Percentiles rank a stretch among this genome's conserved stretches.
Conservation (phyloP, 1,140 invertebrate species). For the Bombus confusus region DNA sequence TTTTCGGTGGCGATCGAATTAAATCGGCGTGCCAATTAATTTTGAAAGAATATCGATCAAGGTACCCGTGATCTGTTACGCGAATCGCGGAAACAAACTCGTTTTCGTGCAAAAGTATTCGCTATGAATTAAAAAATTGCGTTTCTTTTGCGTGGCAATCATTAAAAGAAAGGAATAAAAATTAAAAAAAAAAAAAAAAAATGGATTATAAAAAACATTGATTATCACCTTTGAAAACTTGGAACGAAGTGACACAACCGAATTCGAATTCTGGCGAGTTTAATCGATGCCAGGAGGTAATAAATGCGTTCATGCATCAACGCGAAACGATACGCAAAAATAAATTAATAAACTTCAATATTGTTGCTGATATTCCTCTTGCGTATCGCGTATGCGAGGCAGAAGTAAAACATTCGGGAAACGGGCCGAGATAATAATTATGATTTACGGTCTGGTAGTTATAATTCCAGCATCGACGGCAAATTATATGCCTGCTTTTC, state of each 20-base stretch:
- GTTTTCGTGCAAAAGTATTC: too few species aligned
- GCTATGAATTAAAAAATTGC: not conserved
- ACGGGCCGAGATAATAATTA: slow-evolving; percentile 37
- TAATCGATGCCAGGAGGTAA: slow-evolving; percentile 32
- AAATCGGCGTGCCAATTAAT: not conserved
- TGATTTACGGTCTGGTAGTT: slow-evolving; percentile 46
- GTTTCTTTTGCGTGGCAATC: too few species aligned
- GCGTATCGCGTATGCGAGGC: slow-evolving; percentile 14
- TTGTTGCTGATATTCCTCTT: slow-evolving; percentile 38
- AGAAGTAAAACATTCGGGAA: slow-evolving; percentile 29
- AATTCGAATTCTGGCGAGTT: not conserved
- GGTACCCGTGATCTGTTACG: not conserved
- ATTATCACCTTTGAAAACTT: not conserved
- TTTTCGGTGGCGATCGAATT: not conserved
- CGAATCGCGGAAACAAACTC: not conserved
- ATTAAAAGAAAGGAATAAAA: too few species aligned
- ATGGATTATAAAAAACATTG: not conserved
- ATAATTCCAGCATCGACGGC: slow-evolving; percentile 31
- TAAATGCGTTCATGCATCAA: not conserved
- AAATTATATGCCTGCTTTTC: slow-evolving; percentile 43
- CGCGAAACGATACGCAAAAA: slow-evolving; percentile 22
- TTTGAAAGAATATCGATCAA: not conserved
- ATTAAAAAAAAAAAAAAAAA: too few species aligned
- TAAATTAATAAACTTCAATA: slow-evolving; percentile 47
- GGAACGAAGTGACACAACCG: not conserved